Evolutionary conservation across 2,797 vertebrate genomes (phyloP).

Genomic region (Phataginus tricuspis): DNA sequence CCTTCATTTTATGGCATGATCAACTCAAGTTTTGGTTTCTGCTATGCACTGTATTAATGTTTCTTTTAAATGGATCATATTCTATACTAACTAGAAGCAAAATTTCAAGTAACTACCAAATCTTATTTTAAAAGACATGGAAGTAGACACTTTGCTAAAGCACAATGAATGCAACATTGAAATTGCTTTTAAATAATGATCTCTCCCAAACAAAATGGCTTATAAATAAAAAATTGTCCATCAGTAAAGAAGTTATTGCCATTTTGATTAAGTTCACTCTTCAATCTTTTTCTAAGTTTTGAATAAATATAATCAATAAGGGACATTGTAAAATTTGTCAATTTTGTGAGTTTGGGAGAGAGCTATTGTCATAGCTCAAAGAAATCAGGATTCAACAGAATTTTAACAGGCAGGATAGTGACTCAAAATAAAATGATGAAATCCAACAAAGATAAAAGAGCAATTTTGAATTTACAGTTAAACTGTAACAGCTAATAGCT

Average conservation of each 20-base stretch:
- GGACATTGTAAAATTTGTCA: not conserved
- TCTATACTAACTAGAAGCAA: conserved; percentile 27
- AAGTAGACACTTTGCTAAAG: conserved; percentile 23
- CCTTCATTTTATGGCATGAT: not conserved
- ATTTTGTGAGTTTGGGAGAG: not conserved
- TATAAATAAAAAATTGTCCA: not conserved
- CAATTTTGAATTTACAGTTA: not conserved
- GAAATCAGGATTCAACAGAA: conserved; percentile 31
- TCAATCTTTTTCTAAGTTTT: conserved; percentile 25
- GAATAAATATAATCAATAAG: not conserved
- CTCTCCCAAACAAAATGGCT: not conserved
- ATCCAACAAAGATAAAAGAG: not conserved
- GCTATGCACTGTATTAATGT: not conserved
- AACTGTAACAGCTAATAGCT: not conserved
- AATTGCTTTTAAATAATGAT: conserved; percentile 4
- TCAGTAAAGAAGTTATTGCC: not conserved
- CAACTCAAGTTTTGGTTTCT: not conserved
- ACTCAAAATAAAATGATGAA: conserved; percentile 10
- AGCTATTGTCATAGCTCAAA: not conserved
- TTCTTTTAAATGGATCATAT: conserved; percentile 28
- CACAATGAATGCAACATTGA: not conserved
- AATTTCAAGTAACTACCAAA: conserved; percentile 9
- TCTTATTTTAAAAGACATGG: not conserved
- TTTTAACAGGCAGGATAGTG: not conserved
- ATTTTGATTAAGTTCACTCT: not conserved